Percentiles rank a stretch among this genome's conserved stretches.
phyloP scores from a whole-genome alignment of 2,888 invertebrate genomes.

The Notocelia uddmanniana region DNA sequence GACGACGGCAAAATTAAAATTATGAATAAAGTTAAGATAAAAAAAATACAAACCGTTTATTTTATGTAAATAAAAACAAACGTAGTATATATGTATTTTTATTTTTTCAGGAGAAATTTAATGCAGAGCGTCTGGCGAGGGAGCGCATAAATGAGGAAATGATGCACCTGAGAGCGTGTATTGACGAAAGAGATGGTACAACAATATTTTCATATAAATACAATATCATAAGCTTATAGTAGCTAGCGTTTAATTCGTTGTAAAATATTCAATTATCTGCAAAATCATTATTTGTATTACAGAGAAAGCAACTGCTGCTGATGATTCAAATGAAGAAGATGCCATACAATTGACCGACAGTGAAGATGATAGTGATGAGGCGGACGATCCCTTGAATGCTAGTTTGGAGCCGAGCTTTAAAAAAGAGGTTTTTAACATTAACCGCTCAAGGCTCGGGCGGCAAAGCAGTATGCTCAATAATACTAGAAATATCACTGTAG shows the following conservation, averaged over 20 bases:
- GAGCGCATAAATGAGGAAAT: constrained; percentile 68
- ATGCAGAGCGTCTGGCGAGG: constrained; percentile 63
- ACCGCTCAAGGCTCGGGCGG: constrained; percentile 57
- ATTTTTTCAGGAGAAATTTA: constrained; percentile 61
- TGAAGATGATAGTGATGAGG: constrained; percentile 61
- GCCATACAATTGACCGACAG: constrained; percentile 61
- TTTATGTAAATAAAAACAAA: too few species aligned
- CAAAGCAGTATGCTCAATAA: constrained; percentile 51
- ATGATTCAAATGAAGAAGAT: constrained; percentile 54
- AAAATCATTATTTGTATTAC: constrained; percentile 49
- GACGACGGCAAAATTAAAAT: too few species aligned
- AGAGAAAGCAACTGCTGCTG: constrained; percentile 65
- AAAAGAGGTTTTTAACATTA: constrained; percentile 65
- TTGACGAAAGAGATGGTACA: constrained; percentile 74
- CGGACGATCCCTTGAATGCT: constrained; percentile 64
- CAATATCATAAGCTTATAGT: not conserved
- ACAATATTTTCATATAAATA: constrained; percentile 5
- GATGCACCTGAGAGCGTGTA: constrained; percentile 68
- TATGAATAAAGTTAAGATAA: too few species aligned
- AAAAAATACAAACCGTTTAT: too few species aligned
- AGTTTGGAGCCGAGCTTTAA: constrained; percentile 73
- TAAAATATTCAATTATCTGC: not conserved
- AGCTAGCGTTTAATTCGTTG: not conserved
- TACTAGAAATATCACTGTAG: constrained; percentile 50
- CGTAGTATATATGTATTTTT: too few species aligned